Evolutionary conservation across 2,797 vertebrate species (phyloP).

Genomic region (Melanotaenia boesemani): DNA sequence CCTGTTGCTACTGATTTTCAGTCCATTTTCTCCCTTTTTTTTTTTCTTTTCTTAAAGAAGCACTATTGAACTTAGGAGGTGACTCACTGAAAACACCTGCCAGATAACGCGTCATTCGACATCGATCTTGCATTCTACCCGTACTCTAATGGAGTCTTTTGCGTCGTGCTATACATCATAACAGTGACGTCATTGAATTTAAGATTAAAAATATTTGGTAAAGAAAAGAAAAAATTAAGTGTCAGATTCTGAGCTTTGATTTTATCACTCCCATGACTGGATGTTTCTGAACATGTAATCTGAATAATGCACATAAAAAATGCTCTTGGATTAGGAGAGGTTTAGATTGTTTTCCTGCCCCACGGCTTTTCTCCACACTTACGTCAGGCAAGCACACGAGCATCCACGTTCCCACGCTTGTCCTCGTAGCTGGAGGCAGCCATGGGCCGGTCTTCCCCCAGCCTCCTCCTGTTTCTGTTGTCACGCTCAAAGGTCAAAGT

Average conservation of each 20-base stretch:
- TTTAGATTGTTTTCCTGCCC: constrained; percentile 1
- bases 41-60: too few species aligned
- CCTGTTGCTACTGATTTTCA: too few species aligned
- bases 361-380: constrained; percentile 22
- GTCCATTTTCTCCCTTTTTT: too few species aligned
- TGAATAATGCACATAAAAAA: constrained; percentile 17
- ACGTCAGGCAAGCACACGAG: constrained; percentile 19
- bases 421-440: constrained; percentile 49
- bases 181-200: too few species aligned
- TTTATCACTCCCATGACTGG: constrained; percentile 7
- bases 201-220: too few species aligned
- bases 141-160: too few species aligned
- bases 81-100: too few species aligned
- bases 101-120: too few species aligned
- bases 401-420: constrained; percentile 37
- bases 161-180: too few species aligned
- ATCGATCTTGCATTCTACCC: too few species aligned
- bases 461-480: constrained; percentile 50
- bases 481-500: constrained; percentile 51
- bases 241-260: constrained; percentile 13
- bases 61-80: too few species aligned
- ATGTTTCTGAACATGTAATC: constrained; percentile 2
- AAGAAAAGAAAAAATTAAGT: too few species aligned
- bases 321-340: constrained; percentile 4
- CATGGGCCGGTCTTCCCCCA: constrained; percentile 61